Conservation (phyloP, 2,113 vertebrate genomes). For the Pterocles burchelli region DNA sequence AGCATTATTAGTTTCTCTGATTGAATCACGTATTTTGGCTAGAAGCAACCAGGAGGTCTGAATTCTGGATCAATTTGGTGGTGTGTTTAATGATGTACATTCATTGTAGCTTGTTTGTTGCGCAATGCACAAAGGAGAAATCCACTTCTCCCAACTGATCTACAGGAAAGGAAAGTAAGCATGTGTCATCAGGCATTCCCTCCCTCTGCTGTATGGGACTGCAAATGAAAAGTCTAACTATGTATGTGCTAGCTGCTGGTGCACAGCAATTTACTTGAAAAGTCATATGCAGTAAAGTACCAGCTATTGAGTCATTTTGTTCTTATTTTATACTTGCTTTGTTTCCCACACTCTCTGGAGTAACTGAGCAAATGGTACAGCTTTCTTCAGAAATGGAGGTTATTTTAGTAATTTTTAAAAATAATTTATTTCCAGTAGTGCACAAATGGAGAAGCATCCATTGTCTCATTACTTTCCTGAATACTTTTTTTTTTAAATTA, state of each 20-base stretch:
- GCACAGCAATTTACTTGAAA: neutral
- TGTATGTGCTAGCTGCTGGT: neutral
- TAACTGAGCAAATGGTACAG: neutral
- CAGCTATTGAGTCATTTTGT: neutral
- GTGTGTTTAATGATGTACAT: fast-evolving
- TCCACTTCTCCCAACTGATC: neutral
- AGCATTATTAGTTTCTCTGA: neutral
- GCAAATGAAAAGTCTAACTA: neutral
- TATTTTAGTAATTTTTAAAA: neutral
- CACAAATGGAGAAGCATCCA: neutral
- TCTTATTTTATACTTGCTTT: neutral
- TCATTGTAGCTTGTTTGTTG: neutral
- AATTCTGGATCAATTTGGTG: neutral
- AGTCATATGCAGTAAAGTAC: neutral
- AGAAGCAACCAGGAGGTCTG: neutral
- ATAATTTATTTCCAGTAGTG: neutral
- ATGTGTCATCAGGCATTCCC: neutral
- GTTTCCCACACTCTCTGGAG: neutral
- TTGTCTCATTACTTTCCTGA: neutral
- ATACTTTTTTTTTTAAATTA: neutral
- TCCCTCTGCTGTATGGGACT: fast-evolving
- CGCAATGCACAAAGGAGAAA: neutral
- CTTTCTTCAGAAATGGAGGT: neutral
- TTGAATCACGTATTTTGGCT: neutral
- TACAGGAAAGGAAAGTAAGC: neutral